phyloP scores from a whole-genome alignment of 2,888 invertebrate species.

The Melitaea athalia region DNA sequence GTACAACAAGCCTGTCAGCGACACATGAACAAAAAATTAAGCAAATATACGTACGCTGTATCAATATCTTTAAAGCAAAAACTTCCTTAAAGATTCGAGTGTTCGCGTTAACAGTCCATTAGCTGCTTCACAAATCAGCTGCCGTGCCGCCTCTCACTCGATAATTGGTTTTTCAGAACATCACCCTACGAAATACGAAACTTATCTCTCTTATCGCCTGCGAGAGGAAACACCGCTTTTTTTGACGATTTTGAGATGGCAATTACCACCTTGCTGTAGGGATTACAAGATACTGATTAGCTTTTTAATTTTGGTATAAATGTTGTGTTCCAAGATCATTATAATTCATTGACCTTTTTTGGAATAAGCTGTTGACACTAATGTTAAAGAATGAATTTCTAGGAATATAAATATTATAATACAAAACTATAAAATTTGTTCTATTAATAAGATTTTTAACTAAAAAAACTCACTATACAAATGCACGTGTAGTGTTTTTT shows the following conservation, averaged over 20 bases:
- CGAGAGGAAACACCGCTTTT: constrained; percentile 40
- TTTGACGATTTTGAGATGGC: constrained; percentile 1
- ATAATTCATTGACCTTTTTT: neutral
- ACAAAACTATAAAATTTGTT: too few relatives aligned
- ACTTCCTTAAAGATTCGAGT: constrained; percentile 23
- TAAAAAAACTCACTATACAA: too few relatives aligned
- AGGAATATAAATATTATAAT: too few relatives aligned
- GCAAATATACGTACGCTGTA: neutral
- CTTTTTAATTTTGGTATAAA: neutral
- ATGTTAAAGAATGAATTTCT: too few relatives aligned
- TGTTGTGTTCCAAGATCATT: neutral
- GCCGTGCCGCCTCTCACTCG: constrained; percentile 28
- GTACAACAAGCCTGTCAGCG: too few relatives aligned
- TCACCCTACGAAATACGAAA: constrained; percentile 42
- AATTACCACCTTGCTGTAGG: constrained; percentile 8
- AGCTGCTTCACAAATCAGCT: constrained; percentile 37
- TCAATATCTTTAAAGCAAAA: constrained; percentile 25
- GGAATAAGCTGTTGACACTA: too few relatives aligned
- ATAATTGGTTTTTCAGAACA: constrained; percentile 42
- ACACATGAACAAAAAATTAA: too few relatives aligned
- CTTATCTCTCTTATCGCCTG: constrained; percentile 44
- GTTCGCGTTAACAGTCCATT: constrained; percentile 41
- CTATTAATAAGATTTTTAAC: too few relatives aligned
- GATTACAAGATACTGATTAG: constrained; percentile 9
- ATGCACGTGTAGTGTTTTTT: too few relatives aligned